Conservation (phyloP, 2,797 vertebrate species). For the Hippocampus kuda region DNA sequence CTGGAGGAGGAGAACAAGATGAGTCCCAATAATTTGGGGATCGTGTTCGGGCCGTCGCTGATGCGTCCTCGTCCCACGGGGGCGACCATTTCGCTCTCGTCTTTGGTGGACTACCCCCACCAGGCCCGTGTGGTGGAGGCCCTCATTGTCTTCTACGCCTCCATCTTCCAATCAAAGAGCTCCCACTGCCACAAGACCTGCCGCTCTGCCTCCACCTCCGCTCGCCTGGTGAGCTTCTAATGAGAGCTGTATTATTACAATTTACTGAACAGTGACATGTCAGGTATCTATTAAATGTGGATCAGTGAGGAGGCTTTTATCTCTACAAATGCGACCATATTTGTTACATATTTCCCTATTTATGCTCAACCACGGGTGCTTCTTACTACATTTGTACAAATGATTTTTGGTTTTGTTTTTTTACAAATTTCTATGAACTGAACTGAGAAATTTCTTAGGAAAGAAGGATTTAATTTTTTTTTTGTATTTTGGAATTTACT, state of each 20-base stretch:
- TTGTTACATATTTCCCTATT: neutral
- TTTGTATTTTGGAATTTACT: too few species aligned
- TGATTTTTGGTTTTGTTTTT: neutral
- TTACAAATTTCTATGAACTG: too few species aligned
- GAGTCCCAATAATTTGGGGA: constrained; percentile 89
- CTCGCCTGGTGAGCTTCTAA: constrained; percentile 43
- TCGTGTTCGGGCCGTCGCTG: constrained; percentile 90
- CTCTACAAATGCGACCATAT: neutral
- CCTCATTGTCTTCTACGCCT: constrained; percentile 79
- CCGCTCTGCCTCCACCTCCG: constrained; percentile 27
- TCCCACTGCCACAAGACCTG: constrained; percentile 24
- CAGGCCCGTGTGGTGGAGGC: constrained; percentile 89
- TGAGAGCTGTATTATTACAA: neutral
- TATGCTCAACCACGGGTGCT: neutral
- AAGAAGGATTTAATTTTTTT: neutral
- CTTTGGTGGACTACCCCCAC: constrained; percentile 93
- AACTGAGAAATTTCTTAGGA: too few species aligned
- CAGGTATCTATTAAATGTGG: neutral
- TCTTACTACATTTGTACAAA: neutral
- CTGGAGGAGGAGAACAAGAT: constrained; percentile 93
- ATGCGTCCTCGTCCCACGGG: constrained; percentile 88
- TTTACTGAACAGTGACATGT: neutral
- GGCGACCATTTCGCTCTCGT: constrained; percentile 89
- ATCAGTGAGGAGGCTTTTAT: neutral
- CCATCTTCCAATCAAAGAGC: constrained; percentile 70